Evolutionary conservation across 1,140 invertebrate genomes (phyloP).

Genomic region (Bicyclus anynana): DNA sequence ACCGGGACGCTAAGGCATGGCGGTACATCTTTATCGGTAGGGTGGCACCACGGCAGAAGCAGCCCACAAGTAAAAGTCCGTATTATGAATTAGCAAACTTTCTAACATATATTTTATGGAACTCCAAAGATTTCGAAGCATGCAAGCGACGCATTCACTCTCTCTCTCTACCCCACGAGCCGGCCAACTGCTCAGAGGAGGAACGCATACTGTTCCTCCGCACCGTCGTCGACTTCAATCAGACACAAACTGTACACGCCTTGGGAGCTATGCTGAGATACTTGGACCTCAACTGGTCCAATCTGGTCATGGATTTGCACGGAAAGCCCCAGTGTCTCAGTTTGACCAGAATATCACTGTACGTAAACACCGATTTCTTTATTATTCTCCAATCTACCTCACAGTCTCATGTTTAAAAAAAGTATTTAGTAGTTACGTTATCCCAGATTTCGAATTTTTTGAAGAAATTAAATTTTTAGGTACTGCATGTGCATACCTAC

Average conservation of each 20-base stretch:
- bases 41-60: too few relatives aligned
- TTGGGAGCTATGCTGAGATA: constrained; percentile 86
- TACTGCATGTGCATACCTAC: too few relatives aligned
- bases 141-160: constrained; percentile 80
- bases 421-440: too few relatives aligned
- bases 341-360: constrained; percentile 82
- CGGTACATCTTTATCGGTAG: too few relatives aligned
- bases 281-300: constrained; percentile 83
- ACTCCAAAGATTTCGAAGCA: constrained; percentile 78
- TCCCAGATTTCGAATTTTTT: too few relatives aligned
- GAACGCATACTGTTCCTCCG: constrained; percentile 82
- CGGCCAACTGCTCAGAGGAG: constrained; percentile 76
- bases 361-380: too few relatives aligned
- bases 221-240: constrained; percentile 83
- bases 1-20: too few relatives aligned
- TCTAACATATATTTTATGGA: neutral
- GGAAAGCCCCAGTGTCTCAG: constrained; percentile 79
- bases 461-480: too few relatives aligned
- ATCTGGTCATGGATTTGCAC: constrained; percentile 76
- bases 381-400: too few relatives aligned
- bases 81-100: neutral
- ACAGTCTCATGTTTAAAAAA: too few relatives aligned
- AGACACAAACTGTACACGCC: constrained; percentile 82
- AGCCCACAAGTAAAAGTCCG: too few relatives aligned
- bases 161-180: constrained; percentile 80